Evolutionary conservation across 2,888 invertebrate species (phyloP), one percentile per base, ranked within the genome.

Genomic region (Synanthedon andrenaeformis): DNA sequence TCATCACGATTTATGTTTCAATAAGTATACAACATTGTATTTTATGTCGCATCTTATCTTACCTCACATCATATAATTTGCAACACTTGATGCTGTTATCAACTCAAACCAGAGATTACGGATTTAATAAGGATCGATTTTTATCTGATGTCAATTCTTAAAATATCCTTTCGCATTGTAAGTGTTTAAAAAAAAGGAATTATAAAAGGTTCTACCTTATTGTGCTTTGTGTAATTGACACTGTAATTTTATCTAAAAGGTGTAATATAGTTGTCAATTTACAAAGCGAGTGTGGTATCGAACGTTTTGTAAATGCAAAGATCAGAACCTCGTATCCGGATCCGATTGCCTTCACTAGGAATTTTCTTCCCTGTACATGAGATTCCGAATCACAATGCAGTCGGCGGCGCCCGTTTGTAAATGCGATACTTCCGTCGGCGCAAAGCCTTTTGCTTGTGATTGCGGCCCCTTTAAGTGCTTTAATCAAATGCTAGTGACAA

Each of bases 361-460:
- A 67, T 67, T 65, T 69, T 71, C 67, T 62, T 66, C 64, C 65
- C 55, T 54, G 56, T 53, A 17, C 45, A 49, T 41, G 57, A 60
- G 60, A 57, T 57, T 62, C 56, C 55, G 58, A 53, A 64, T 68
- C 70, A 80, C 82, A 85, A 82, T 82, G 75, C 78, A 76, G 76
- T 77, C 88, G 88, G 88, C 74, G 69, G 72, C 35, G 35, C 63
- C 68, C 81, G 76, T 84, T 82, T 87, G 88, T 83, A 83, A 83
- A 88, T 74, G 82, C 78, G 88, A 88, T 88, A 88, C 88, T 88
- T 88, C 88, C 87, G 82, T 72, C 76, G 70, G 72, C 68, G 72
- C 74, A 69, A 70, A 79, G 75, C 74, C 73, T 74, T 71, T 79
- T 77, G 76, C 79, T 77, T 82, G 75, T 79, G 83, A 84, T 81